phyloP scores from a whole-genome alignment of 2,797 vertebrate species.

The Spea hammondii region DNA sequence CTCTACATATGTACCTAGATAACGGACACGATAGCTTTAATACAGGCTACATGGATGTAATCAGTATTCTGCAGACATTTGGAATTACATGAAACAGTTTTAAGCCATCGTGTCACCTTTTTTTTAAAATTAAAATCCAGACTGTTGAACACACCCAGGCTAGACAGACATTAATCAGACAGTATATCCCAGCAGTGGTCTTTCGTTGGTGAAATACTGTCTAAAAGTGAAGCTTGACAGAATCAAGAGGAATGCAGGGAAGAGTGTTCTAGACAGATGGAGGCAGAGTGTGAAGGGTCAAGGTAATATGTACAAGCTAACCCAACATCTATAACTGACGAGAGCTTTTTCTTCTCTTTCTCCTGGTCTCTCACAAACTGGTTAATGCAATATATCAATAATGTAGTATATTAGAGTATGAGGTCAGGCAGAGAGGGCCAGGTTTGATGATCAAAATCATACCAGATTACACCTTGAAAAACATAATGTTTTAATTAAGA shows the following conservation, averaged over 20 bases:
- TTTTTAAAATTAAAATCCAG: slow-evolving; percentile 51
- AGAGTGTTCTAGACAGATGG: slow-evolving; percentile 30
- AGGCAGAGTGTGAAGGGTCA: slow-evolving; percentile 9
- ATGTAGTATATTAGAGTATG: too few species aligned
- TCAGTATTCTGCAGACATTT: slow-evolving; percentile 46
- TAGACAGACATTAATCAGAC: slow-evolving; percentile 55
- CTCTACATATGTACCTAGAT: too few species aligned
- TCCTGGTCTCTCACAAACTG: too few species aligned
- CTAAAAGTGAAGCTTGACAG: slow-evolving; percentile 52
- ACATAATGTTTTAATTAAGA: too few species aligned
- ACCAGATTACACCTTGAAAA: too few species aligned
- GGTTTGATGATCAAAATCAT: too few species aligned
- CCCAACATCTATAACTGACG: too few species aligned
- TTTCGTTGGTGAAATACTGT: slow-evolving; percentile 56
- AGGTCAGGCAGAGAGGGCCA: too few species aligned
- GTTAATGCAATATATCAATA: too few species aligned
- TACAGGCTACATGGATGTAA: slow-evolving; percentile 21
- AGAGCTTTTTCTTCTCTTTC: too few species aligned
- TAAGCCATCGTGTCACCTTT: slow-evolving; percentile 39
- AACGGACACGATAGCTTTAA: not conserved
- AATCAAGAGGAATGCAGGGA: slow-evolving; percentile 47
- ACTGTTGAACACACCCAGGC: slow-evolving; percentile 48
- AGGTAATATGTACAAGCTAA: not conserved
- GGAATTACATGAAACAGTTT: slow-evolving; percentile 48
- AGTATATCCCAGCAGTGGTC: slow-evolving; percentile 48